phyloP scores from a whole-genome alignment of 37 sponge, comb jelly and placozoan species.

The Spongia lamella region DNA sequence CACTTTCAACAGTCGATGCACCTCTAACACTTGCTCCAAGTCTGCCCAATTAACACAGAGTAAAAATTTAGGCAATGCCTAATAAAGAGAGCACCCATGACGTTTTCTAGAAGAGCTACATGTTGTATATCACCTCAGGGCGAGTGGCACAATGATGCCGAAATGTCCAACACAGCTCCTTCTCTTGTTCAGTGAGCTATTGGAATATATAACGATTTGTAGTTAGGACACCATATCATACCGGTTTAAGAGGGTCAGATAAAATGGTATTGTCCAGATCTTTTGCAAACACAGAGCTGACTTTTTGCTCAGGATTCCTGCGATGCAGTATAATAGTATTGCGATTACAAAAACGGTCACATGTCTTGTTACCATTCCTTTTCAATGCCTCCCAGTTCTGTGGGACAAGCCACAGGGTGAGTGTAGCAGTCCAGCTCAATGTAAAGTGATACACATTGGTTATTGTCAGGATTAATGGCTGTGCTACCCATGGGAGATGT shows the following conservation, averaged over 20 bases:
- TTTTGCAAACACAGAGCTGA: slow-evolving; percentile 19
- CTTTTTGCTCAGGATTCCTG: background rate
- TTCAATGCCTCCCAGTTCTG: slow-evolving; percentile 18
- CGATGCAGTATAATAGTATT: background rate
- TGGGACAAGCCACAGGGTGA: slow-evolving; percentile 88
- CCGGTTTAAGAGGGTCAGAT: slow-evolving; percentile 54
- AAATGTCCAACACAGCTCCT: slow-evolving; percentile 69
- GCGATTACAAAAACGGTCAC: background rate
- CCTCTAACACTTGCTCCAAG: slow-evolving; percentile 62
- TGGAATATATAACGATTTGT: too few species aligned
- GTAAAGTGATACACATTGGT: slow-evolving; percentile 74
- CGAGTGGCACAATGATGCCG: slow-evolving; percentile 43
- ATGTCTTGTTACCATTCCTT: background rate
- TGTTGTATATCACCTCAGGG: slow-evolving; percentile 39
- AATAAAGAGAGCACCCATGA: too few species aligned
- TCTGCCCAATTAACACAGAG: slow-evolving; percentile 82
- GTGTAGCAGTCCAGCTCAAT: slow-evolving; percentile 82
- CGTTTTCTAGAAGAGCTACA: background rate
- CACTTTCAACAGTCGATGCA: slow-evolving; percentile 52
- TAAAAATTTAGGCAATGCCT: slow-evolving; percentile 86
- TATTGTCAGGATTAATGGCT: slow-evolving; percentile 78
- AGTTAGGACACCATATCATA: too few species aligned
- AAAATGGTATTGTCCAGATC: slow-evolving; percentile 54
- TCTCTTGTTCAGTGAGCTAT: slow-evolving; percentile 55
- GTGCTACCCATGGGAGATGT: slow-evolving; percentile 74